A percentile compares a stretch with the other conserved stretches of the same genome.
phyloP scores from a whole-genome alignment of 64 coral and sea anemone genomes.

The Anthopleura sola region DNA sequence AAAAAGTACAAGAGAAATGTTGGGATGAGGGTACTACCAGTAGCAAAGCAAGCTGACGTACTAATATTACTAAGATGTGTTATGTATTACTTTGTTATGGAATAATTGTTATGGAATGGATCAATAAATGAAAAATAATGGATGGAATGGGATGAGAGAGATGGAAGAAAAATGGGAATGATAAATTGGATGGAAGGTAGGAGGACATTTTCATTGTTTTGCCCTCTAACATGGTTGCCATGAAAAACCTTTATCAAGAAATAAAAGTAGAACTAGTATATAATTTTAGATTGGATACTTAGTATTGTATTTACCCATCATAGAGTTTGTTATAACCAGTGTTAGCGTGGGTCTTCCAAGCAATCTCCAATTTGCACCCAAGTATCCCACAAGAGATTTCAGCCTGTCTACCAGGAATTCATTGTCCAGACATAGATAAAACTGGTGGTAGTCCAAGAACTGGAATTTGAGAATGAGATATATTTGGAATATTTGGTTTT shows the following conservation, averaged over 20 bases:
- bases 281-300: background rate
- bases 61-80: too few species aligned
- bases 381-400: conserved; percentile 86
- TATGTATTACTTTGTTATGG: background rate
- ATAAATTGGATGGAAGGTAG: too few species aligned
- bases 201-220: too few species aligned
- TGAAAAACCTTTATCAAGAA: too few species aligned
- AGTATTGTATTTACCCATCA: conserved; percentile 64
- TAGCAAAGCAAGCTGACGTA: background rate
- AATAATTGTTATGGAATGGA: background rate
- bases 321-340: conserved; percentile 79
- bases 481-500: background rate
- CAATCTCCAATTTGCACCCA: conserved; percentile 89
- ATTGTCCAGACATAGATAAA: conserved; percentile 94
- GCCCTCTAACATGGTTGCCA: too few species aligned
- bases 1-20: background rate
- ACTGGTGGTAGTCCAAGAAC: conserved; percentile 90
- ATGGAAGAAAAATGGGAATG: too few species aligned
- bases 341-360: conserved; percentile 84
- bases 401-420: conserved; percentile 92
- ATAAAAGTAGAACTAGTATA: too few species aligned
- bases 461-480: background rate
- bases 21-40: too few species aligned
- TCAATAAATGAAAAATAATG: background rate
- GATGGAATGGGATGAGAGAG: background rate